phyloP scores from a whole-genome alignment of 2,888 invertebrate genomes.

The Mythimna pallens region DNA sequence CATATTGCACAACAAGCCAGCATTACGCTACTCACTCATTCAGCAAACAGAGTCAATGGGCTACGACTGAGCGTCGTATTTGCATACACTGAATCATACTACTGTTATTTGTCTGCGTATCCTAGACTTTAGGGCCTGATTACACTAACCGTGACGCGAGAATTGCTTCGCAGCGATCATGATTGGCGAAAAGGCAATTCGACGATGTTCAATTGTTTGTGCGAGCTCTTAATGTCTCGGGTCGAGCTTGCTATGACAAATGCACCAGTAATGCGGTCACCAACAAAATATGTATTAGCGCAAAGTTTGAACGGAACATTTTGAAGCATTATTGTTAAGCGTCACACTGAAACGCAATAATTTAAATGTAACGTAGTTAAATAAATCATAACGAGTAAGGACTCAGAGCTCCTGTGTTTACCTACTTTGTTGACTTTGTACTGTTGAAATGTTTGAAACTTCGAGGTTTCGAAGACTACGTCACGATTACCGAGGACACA shows the following conservation, averaged over 20 bases:
- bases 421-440: constrained; percentile 17
- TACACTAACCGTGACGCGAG: constrained; percentile 32
- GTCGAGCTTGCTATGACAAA: constrained; percentile 21
- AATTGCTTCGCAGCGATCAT: constrained; percentile 9
- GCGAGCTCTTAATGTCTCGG: background rate
- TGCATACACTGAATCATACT: constrained; percentile 77
- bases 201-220: constrained; percentile 25
- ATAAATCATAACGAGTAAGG: background rate
- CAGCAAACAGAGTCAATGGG: constrained; percentile 73
- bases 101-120: constrained; percentile 67
- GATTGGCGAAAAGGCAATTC: constrained; percentile 33
- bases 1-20: constrained; percentile 58
- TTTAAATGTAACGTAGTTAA: background rate
- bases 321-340: background rate
- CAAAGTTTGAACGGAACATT: constrained; percentile 4
- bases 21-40: constrained; percentile 69
- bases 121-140: constrained; percentile 53
- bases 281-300: background rate
- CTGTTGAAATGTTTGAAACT: constrained; percentile 24
- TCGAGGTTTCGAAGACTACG: background rate
- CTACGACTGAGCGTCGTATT: constrained; percentile 65
- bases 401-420: constrained; percentile 9
- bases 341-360: background rate
- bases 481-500: background rate
- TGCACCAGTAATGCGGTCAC: constrained; percentile 9